Base-by-base conservation (phyloP, 2,113 vertebrate genomes). In the Rattus rattus region DNA sequence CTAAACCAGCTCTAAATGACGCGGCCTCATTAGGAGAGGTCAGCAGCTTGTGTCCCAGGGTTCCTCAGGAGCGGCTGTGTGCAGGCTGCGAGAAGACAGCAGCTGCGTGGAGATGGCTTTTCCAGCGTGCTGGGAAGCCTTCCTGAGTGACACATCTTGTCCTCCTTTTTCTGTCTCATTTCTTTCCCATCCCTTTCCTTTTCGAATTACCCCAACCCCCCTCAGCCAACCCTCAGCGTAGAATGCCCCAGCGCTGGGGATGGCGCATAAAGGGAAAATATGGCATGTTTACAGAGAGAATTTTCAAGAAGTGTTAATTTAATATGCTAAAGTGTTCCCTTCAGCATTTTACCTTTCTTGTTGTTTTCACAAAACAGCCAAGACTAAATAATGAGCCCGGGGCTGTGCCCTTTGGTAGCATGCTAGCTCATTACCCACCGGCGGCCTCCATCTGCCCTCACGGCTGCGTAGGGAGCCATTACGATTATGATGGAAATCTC, bases 401-500 rank as follows among this genome's bases (percentile, higher is more conserved):
- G 99, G 99, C 99, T 98, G 98, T 99, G 99, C 99, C 99, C 99
- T 99, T 99, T 99, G 99, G 99, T 99, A 99, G 99, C 98, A 98
- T 99, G 99, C 99, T 99, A 99, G 99, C 99, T 99, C 99, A 99
- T 99, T 99, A 99, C 99, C 99, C 99, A 99, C 99, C 98, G 99
- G 99, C 99, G 99, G 99, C 99, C 99, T 99, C 99, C 99, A 99
- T 99, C 99, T 99, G 99, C 99, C 99, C 99, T 99, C 99, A 99
- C 99, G 99, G 99, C 99, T 99, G 99, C 99, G 99, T 98, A 98
- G 99, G 99, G 99, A 99, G 99, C 99, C 99, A 99, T 99, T 99
- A 99, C 98, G 99, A 99, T 99, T 99, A 99, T 99, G 99, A 99
- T 99, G 99, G 99, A 99, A 99, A 99, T 99, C 99, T 99, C 99